Conservation (phyloP, 2,888 invertebrate genomes). For the Esperia sulphurella region DNA sequence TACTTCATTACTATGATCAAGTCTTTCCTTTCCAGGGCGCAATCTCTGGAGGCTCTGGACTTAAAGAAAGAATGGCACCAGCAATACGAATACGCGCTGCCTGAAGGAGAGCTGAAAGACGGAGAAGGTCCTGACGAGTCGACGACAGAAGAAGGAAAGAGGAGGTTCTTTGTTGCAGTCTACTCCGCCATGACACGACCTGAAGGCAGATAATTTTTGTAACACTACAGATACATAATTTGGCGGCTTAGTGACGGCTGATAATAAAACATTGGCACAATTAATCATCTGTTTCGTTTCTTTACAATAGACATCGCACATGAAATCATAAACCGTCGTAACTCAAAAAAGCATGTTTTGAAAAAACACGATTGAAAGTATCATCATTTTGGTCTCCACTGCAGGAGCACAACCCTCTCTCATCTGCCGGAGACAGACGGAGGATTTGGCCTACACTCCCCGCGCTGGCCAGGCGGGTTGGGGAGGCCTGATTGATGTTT, state of each 20-base stretch:
- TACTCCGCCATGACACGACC: slow-evolving; percentile 37
- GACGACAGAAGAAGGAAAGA: slow-evolving; percentile 4
- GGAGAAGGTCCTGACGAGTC: background rate
- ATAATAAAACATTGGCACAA: slow-evolving; percentile 25
- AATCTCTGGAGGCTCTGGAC: slow-evolving; percentile 43
- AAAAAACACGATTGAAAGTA: too few relatives aligned
- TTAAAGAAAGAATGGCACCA: slow-evolving; percentile 63
- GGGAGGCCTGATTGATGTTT: too few relatives aligned
- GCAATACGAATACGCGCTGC: slow-evolving; percentile 38
- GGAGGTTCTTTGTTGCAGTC: slow-evolving; percentile 35
- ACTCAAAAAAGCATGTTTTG: too few relatives aligned
- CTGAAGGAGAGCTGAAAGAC: slow-evolving; percentile 22
- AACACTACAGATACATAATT: slow-evolving; percentile 13
- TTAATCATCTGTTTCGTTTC: background rate
- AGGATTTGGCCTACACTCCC: too few relatives aligned
- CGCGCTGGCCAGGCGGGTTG: too few relatives aligned
- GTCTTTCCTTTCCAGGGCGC: slow-evolving; percentile 33
- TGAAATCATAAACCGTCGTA: too few relatives aligned
- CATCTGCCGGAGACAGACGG: too few relatives aligned
- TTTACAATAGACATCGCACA: background rate
- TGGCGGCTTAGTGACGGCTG: slow-evolving; percentile 37
- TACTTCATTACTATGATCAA: too few relatives aligned
- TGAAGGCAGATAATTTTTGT: background rate
- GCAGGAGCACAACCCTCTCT: too few relatives aligned
- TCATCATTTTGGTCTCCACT: too few relatives aligned